Conservation (phyloP, 2,888 invertebrate species). For the Heliothis peltigera region DNA sequence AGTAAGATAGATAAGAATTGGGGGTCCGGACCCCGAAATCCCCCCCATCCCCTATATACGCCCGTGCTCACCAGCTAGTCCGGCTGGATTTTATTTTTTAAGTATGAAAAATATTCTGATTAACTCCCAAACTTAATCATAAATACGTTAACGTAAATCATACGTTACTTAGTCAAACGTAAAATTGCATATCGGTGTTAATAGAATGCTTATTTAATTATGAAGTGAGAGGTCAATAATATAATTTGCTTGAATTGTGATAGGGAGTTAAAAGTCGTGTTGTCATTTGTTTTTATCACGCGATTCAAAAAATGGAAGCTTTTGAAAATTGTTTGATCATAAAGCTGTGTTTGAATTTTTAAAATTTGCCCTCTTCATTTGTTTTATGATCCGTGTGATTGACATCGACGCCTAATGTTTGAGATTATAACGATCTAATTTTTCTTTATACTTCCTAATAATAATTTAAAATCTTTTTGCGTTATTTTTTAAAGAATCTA, state of each 20-base stretch:
- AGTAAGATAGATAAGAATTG: no score
- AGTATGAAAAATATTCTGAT: no score
- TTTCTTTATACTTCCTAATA: background rate
- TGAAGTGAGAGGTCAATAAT: background rate
- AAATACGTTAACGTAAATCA: background rate
- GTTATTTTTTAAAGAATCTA: background rate
- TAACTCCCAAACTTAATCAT: no score
- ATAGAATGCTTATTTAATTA: background rate
- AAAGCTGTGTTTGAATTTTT: no score
- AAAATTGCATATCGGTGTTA: background rate
- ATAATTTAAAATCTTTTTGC: background rate
- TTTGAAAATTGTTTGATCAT: background rate
- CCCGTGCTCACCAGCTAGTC: no score
- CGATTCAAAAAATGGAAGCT: constrained; percentile 5
- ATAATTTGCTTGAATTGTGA: constrained; percentile 13
- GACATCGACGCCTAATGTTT: background rate
- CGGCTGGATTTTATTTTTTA: no score
- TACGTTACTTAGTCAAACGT: background rate
- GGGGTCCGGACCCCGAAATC: no score
- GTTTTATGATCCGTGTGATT: background rate
- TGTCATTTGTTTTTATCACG: constrained; percentile 6
- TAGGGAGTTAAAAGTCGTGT: constrained; percentile 19
- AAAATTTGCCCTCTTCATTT: background rate
- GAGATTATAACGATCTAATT: constrained; percentile 29
- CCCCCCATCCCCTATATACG: no score